phyloP scores from a whole-genome alignment of 1,140 invertebrate genomes.

The Hyposmocoma kahamanoa region DNA sequence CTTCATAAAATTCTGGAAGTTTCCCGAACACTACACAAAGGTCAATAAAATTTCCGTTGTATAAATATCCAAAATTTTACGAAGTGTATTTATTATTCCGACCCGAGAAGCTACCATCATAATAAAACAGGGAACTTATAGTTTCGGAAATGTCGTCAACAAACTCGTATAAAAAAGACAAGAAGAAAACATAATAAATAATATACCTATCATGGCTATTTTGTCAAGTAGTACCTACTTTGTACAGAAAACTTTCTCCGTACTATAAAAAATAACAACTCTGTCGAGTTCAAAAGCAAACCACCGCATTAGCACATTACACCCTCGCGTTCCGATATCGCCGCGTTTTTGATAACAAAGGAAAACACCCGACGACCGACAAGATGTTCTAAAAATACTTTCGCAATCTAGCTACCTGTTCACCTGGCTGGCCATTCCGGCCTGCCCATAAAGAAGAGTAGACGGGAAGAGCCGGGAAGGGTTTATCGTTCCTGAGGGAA shows the following conservation, averaged over 20 bases:
- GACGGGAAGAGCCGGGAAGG: constrained; percentile 64
- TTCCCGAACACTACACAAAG: no score
- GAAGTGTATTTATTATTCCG: no score
- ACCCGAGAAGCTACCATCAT: no score
- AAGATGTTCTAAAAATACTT: constrained; percentile 72
- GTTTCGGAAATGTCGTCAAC: no score
- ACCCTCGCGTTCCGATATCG: constrained; percentile 45
- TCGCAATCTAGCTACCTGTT: constrained; percentile 68
- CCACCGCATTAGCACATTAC: constrained; percentile 47
- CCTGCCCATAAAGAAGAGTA: constrained; percentile 71
- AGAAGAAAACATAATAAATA: no score
- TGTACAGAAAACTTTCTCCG: constrained; percentile 13
- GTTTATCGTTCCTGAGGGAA: constrained; percentile 69
- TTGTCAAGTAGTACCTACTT: no score
- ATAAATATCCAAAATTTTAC: no score
- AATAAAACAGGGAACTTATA: no score
- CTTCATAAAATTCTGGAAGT: no score
- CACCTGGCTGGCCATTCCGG: constrained; percentile 66
- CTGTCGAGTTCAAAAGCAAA: constrained; percentile 33
- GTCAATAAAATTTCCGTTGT: no score
- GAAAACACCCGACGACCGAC: constrained; percentile 62
- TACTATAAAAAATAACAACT: constrained; percentile 26
- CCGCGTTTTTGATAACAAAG: constrained; percentile 70
- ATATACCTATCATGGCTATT: no score
- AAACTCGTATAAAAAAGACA: no score